Percentiles rank a stretch among this genome's conserved stretches.
phyloP scores from a whole-genome alignment of 2,888 invertebrate species.

The Drosophila algonquin region DNA sequence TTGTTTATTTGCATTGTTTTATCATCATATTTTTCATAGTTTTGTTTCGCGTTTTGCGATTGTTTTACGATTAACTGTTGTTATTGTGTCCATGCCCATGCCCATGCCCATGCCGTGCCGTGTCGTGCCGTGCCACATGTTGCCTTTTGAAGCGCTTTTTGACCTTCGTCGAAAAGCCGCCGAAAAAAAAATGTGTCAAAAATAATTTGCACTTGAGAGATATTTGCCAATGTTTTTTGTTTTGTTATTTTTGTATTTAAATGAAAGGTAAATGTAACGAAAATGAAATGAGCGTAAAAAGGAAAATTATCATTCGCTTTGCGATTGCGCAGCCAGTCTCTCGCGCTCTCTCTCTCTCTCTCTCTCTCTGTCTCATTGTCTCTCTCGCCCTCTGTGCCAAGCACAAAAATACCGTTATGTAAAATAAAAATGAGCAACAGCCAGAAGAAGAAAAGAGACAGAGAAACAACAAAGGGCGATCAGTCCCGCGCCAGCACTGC shows the following conservation, averaged over 20 bases:
- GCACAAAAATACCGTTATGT: slow-evolving; percentile 35
- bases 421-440: slow-evolving; percentile 13
- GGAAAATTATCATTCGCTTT: slow-evolving; percentile 19
- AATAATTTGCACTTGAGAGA: slow-evolving; percentile 61
- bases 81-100: slow-evolving; percentile 32
- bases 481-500: not conserved
- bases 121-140: not conserved
- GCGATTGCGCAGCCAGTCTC: slow-evolving; percentile 37
- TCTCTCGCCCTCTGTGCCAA: not conserved
- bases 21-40: slow-evolving; percentile 41
- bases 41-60: slow-evolving; percentile 13
- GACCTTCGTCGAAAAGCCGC: slow-evolving; percentile 67
- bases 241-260: slow-evolving; percentile 3
- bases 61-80: slow-evolving; percentile 12
- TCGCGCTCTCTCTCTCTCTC: slow-evolving; percentile 11
- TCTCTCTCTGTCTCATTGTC: slow-evolving; percentile 2
- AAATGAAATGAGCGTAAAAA: slow-evolving; percentile 13
- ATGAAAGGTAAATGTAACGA: slow-evolving; percentile 12
- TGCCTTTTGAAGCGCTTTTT: slow-evolving; percentile 33
- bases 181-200: slow-evolving; percentile 55
- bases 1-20: slow-evolving; percentile 50
- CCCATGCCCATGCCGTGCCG: slow-evolving; percentile 1
- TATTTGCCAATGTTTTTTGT: slow-evolving; percentile 15
- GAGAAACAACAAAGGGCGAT: slow-evolving; percentile 25
- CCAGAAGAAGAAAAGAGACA: slow-evolving; percentile 11